These are phyloP conservation scores for Sterrhoptilus dennistouni DNA, from an alignment of 2,113 vertebrate genomes.

Conservation along the genomic window DNA sequence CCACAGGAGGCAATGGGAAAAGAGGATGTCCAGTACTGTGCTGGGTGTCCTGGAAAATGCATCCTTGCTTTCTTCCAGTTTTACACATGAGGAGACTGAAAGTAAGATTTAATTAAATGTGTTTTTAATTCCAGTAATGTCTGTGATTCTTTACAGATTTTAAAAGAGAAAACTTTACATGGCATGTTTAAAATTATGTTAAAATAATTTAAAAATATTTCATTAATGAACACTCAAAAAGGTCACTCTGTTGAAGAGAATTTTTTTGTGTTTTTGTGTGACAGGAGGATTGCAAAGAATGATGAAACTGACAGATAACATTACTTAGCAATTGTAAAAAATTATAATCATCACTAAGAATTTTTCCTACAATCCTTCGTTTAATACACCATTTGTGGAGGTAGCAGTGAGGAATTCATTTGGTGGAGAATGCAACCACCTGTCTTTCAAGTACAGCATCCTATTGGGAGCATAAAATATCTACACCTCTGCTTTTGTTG, in stretches of 20 bases:
- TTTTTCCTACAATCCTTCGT: neutral
- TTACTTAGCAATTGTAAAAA: neutral
- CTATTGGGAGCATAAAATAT: neutral
- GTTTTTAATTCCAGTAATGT: neutral
- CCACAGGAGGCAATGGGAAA: conserved; percentile 79
- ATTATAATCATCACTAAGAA: neutral
- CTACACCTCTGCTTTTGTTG: neutral
- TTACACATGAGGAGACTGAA: conserved; percentile 42
- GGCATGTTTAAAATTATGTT: fast-evolving
- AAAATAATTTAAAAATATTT: neutral
- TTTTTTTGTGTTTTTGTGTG: neutral
- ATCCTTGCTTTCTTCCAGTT: conserved; percentile 77
- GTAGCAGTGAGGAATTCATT: neutral
- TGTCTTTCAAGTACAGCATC: neutral
- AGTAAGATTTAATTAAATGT: conserved; percentile 50
- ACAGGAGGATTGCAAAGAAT: neutral
- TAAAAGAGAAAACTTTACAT: neutral
- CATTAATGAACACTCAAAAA: neutral
- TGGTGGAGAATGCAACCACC: neutral
- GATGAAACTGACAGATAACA: neutral
- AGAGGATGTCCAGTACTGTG: conserved; percentile 47
- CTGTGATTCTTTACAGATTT: neutral
- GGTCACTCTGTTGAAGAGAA: neutral
- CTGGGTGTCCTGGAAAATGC: conserved; percentile 76
- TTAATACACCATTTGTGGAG: neutral